Evolutionary conservation across 1,140 invertebrate species (phyloP), one percentile per base, ranked within the genome.

Genomic region (Tetramorium alpestre): DNA sequence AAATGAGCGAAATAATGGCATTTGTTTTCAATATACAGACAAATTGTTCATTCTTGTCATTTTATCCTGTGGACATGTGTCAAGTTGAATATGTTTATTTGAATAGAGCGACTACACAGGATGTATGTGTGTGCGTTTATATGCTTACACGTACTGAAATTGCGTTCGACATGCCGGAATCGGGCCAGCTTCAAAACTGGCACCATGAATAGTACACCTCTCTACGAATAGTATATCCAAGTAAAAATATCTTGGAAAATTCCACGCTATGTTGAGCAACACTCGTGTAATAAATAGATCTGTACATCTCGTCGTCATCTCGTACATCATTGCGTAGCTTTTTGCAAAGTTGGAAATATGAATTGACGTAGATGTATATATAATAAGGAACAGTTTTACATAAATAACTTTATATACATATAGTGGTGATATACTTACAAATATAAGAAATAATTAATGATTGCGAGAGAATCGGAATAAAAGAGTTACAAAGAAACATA

Each of bases 241-340:
- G 60, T 51, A 56, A 87, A 87, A 91, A 92, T 92, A 92, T 56
- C 85, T 16, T 70, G 44, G 49, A 62, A 84, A 84, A 84, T 82
- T 67, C 77, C 62, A 22, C 47, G 8, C 33, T 80, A 33, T 25
- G 41, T 82, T 73, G 41, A 73, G 54, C 41, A 75, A 84, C 18
- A 18, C n/a, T 82, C 11, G 41, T 18, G 54, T 38, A 73, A 70
- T 72, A n/a, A 82, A 49, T 41, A 49, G 41, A 73, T 84, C 8
- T 84, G 7, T 75, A 60, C 5, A 60, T 47, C 13, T n/a, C 18
- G n/a, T 81, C n/a, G 25, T 80, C 47, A 8, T 69, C 13, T 25
- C 5, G 13, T 81, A 70, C 8, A 56, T 81, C 33, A 70, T 70
- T 69, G 10, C 13, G 8, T 41, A 2, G 16, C 70, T 25, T 41